Conservation (phyloP, 2,797 vertebrate species). For the Pitangus sulphuratus region DNA sequence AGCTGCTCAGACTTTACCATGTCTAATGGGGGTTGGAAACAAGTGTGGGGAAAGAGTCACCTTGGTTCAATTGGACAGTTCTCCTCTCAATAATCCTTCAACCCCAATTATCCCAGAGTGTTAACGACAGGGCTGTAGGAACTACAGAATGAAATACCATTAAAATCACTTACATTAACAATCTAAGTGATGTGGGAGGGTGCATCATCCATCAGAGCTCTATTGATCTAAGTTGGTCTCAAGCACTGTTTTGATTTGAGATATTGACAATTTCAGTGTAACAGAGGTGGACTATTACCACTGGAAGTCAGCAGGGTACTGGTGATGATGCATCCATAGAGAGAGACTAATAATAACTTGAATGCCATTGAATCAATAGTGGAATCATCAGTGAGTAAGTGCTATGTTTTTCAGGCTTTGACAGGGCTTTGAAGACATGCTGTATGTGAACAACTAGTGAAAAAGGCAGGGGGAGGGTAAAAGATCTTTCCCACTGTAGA, state of each 20-base stretch:
- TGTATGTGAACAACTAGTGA: background rate
- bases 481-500: background rate
- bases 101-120: background rate
- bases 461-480: background rate
- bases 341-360: background rate
- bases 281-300: background rate
- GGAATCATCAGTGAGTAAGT: background rate
- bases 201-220: background rate
- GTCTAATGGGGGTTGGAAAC: background rate
- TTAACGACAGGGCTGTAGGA: background rate
- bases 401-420: background rate
- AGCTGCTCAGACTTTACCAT: background rate
- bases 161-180: background rate
- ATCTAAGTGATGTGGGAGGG: background rate
- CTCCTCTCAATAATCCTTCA: background rate
- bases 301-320: background rate
- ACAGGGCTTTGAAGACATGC: background rate
- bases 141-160: background rate
- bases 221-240: background rate
- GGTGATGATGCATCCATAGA: background rate
- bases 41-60: background rate
- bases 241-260: background rate
- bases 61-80: background rate
- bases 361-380: slow-evolving; percentile 1
- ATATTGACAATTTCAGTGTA: slow-evolving; percentile 9